These are phyloP conservation scores for Odocoileus hemionus DNA, from an alignment of 2,113 vertebrate species.

Conservation along the genomic window DNA sequence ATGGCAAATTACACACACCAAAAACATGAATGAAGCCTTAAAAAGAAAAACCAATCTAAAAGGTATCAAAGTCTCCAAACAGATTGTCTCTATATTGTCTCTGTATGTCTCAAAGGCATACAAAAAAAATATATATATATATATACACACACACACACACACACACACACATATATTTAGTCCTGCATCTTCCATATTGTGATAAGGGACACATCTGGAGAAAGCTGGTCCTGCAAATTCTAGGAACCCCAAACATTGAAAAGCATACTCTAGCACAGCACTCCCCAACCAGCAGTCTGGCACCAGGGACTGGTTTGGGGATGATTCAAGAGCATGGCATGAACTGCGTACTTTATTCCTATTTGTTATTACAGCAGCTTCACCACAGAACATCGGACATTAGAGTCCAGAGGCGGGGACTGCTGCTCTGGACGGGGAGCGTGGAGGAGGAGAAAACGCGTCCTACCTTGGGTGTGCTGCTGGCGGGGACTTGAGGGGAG, in stretches of 20 bases:
- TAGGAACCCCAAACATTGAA: background rate
- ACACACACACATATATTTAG: background rate
- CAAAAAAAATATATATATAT: background rate
- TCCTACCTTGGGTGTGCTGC: slow-evolving; percentile 90
- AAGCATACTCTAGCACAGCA: background rate
- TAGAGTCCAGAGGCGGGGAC: background rate
- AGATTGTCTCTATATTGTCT: background rate
- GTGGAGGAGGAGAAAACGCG: background rate
- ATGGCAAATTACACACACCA: slow-evolving; percentile 53
- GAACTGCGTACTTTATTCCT: background rate
- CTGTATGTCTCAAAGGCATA: background rate
- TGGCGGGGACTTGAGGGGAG: slow-evolving; percentile 78
- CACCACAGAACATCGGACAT: background rate
- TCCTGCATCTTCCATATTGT: background rate
- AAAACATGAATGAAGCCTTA: background rate
- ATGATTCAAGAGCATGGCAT: background rate
- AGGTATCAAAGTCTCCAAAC: background rate
- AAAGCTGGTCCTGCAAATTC: background rate
- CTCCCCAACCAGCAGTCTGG: background rate
- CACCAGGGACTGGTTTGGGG: background rate
- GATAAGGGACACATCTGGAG: background rate
- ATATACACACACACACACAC: rapidly evolving
- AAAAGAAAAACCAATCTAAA: background rate
- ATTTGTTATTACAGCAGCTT: background rate
- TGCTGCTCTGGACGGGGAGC: rapidly evolving